Percentiles rank a stretch among this genome's conserved stretches.
Evolutionary conservation across 1,140 invertebrate species (phyloP).

Genomic region (Cherax quadricarinatus): DNA sequence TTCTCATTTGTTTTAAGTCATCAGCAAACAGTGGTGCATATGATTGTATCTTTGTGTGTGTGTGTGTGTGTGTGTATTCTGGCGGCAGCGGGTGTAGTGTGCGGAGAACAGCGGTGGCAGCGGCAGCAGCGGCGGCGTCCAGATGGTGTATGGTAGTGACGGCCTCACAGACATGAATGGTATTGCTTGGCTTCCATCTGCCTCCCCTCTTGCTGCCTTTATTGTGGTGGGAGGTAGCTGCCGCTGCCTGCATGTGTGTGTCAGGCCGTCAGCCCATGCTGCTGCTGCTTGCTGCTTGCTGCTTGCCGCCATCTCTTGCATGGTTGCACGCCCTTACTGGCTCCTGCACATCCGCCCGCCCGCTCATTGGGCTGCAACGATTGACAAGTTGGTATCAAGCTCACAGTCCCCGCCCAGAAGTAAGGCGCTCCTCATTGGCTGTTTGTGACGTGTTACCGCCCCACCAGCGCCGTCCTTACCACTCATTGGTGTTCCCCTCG

Average conservation of each 20-base stretch:
- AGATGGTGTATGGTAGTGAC: constrained; percentile 1
- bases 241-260: not conserved
- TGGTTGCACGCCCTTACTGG: constrained; percentile 59
- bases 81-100: not conserved
- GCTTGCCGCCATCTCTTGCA: constrained; percentile 57
- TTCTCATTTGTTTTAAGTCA: no score
- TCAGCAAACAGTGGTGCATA: no score
- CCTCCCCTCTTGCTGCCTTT: not conserved
- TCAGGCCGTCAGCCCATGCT: not conserved
- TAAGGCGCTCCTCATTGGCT: constrained; percentile 33
- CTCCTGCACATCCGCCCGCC: constrained; percentile 44
- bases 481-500: constrained; percentile 57
- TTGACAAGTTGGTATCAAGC: constrained; percentile 54
- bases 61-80: no score
- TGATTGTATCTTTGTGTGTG: not conserved
- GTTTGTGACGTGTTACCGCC: not conserved
- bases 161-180: not conserved
- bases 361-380: constrained; percentile 64
- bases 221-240: constrained; percentile 2
- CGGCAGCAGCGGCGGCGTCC: not conserved
- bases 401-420: constrained; percentile 46
- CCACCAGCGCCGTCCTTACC: not conserved
- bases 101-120: not conserved
- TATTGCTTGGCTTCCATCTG: not conserved
- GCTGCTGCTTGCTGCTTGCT: not conserved